Evolutionary conservation across 2,797 vertebrate species (phyloP).

Genomic region (Amphiprion clarkii): DNA sequence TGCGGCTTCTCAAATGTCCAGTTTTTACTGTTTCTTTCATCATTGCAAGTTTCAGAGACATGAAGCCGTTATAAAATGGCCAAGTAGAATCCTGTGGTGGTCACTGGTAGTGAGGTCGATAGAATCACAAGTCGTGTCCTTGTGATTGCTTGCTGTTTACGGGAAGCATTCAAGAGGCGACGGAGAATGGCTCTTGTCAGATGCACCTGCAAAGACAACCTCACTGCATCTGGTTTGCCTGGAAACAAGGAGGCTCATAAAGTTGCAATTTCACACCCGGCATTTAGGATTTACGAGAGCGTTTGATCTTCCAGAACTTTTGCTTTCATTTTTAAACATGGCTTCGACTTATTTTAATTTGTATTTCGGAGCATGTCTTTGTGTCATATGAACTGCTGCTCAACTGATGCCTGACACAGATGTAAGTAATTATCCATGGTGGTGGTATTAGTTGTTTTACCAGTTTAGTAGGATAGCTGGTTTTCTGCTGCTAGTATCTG

Average conservation of each 20-base stretch:
- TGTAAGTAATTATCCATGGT: conserved; percentile 23
- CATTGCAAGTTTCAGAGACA: background rate
- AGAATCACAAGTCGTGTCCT: too few relatives aligned
- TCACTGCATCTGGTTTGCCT: conserved; percentile 10
- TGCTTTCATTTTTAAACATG: conserved; percentile 13
- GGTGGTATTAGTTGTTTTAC: background rate
- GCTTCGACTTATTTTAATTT: background rate
- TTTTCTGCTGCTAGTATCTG: too few relatives aligned
- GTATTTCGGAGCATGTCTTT: conserved; percentile 7
- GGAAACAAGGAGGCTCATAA: conserved; percentile 20
- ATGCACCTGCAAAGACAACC: conserved; percentile 69
- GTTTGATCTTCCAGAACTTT: background rate
- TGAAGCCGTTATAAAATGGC: too few relatives aligned
- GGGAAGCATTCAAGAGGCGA: conserved; percentile 53
- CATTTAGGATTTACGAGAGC: conserved; percentile 4
- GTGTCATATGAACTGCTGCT: conserved; percentile 16
- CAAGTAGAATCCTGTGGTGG: too few relatives aligned
- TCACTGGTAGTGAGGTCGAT: too few relatives aligned
- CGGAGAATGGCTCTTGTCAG: conserved; percentile 70
- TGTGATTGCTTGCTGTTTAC: conserved; percentile 15
- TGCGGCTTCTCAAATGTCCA: too few relatives aligned
- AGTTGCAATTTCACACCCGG: background rate
- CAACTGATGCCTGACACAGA: conserved; percentile 16
- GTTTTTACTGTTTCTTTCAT: too few relatives aligned
- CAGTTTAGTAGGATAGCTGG: too few relatives aligned